Conservation (phyloP, 2,797 vertebrate species). For the Hemibagrus guttatus region DNA sequence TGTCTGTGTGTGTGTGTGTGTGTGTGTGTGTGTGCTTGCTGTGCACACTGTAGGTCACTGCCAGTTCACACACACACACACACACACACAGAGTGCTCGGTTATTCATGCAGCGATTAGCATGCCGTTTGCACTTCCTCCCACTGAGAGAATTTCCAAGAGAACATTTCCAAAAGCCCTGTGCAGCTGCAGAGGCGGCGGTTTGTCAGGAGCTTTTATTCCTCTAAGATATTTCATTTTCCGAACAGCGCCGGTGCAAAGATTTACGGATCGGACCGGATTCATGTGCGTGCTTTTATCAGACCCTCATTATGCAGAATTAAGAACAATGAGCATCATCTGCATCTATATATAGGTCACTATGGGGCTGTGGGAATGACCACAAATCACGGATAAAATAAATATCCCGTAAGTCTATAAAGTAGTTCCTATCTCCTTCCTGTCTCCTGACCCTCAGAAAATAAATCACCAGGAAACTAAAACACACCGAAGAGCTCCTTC, state of each 20-base stretch:
- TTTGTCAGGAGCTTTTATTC: constrained; percentile 3
- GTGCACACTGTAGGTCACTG: neutral
- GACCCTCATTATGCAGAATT: neutral
- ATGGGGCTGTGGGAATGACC: neutral
- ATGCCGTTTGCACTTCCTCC: constrained; percentile 26
- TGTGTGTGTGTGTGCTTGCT: neutral
- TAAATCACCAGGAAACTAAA: neutral
- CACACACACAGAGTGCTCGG: constrained; percentile 31
- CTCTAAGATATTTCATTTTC: constrained; percentile 8
- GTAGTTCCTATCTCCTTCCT: neutral
- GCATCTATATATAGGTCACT: neutral
- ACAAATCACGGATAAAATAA: neutral
- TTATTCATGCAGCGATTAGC: constrained; percentile 38
- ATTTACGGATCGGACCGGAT: neutral
- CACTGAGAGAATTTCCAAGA: constrained; percentile 28
- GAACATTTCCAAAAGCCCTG: constrained; percentile 1
- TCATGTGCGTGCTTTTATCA: neutral
- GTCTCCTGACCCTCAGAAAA: neutral
- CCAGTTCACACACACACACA: constrained; percentile 8
- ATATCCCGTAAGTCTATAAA: neutral
- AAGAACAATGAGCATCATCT: neutral
- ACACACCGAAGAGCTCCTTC: neutral
- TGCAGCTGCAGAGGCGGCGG: neutral
- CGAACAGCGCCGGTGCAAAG: neutral
- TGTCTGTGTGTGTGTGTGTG: neutral